Percentiles rank a stretch among this genome's conserved stretches.
Conservation (phyloP, 2,888 invertebrate species). For the Leptinotarsa juncta region DNA sequence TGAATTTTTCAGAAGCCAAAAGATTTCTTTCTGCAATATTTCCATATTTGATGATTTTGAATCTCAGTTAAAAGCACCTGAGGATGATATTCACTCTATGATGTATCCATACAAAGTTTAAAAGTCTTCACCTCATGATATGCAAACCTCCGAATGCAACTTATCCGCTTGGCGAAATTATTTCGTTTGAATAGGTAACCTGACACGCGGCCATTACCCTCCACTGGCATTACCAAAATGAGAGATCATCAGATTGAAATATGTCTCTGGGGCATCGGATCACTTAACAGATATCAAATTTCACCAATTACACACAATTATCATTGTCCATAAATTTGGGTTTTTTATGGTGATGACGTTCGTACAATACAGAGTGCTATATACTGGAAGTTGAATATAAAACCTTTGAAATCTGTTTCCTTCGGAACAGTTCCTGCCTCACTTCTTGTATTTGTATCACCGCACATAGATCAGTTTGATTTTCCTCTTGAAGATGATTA, state of each 20-base stretch:
- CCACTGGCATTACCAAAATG: neutral
- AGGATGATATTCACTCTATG: no score
- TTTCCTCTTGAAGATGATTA: no score
- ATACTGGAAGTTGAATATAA: neutral
- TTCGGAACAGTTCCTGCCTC: no score
- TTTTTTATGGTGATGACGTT: neutral
- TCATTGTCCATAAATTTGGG: neutral
- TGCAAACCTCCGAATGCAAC: neutral
- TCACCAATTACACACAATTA: conserved; percentile 2
- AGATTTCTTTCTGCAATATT: no score
- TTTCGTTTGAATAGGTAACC: neutral
- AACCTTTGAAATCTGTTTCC: neutral
- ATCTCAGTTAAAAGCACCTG: no score
- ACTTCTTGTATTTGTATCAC: no score
- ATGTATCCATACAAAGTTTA: no score
- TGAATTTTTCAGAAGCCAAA: no score
- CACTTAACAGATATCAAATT: conserved; percentile 6
- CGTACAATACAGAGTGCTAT: neutral
- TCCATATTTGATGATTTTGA: no score
- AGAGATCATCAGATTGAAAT: conserved; percentile 1
- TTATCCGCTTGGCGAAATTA: neutral
- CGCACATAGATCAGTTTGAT: no score
- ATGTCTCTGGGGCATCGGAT: conserved; percentile 4
- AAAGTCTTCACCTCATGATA: neutral
- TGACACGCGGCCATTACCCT: neutral